These are phyloP conservation scores for Idaea dimidiata DNA, from an alignment of 2,888 invertebrate genomes.

Conservation along the genomic window DNA sequence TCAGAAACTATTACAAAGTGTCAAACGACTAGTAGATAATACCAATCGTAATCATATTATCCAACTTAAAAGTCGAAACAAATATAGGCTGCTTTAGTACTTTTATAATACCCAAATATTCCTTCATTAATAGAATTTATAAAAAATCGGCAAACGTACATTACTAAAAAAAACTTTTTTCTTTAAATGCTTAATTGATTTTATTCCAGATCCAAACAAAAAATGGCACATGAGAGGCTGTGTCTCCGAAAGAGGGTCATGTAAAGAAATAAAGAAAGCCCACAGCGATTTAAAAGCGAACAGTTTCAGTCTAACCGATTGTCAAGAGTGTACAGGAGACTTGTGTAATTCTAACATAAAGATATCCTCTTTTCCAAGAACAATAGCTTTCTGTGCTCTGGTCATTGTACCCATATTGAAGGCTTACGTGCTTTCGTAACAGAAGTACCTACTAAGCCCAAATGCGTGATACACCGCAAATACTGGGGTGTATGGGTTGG, in stretches of 20 bases:
- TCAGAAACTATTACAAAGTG: too few relatives aligned
- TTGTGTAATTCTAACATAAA: slow-evolving; percentile 49
- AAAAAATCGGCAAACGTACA: too few relatives aligned
- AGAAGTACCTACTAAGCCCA: neutral
- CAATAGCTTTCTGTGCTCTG: slow-evolving; percentile 46
- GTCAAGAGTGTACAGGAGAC: slow-evolving; percentile 58
- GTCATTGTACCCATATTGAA: slow-evolving; percentile 50
- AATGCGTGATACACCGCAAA: too few relatives aligned
- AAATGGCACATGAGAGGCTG: slow-evolving; percentile 61
- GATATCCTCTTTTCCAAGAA: slow-evolving; percentile 40
- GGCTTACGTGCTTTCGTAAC: slow-evolving; percentile 45
- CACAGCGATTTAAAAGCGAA: slow-evolving; percentile 28
- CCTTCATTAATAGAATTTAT: too few relatives aligned
- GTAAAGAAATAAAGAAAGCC: slow-evolving; percentile 49
- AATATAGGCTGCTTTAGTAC: too few relatives aligned
- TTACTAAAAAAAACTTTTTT: too few relatives aligned
- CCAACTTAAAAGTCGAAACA: too few relatives aligned
- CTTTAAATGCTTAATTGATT: neutral
- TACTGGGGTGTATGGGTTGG: too few relatives aligned
- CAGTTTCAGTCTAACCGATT: slow-evolving; percentile 46
- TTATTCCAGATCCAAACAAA: neutral
- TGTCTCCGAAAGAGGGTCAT: slow-evolving; percentile 56
- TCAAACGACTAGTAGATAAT: too few relatives aligned
- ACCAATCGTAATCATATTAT: too few relatives aligned
- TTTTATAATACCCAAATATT: too few relatives aligned